These are phyloP conservation scores for Lophotriccus pileatus DNA, from an alignment of 2,797 vertebrate species.

Conservation along the genomic window DNA sequence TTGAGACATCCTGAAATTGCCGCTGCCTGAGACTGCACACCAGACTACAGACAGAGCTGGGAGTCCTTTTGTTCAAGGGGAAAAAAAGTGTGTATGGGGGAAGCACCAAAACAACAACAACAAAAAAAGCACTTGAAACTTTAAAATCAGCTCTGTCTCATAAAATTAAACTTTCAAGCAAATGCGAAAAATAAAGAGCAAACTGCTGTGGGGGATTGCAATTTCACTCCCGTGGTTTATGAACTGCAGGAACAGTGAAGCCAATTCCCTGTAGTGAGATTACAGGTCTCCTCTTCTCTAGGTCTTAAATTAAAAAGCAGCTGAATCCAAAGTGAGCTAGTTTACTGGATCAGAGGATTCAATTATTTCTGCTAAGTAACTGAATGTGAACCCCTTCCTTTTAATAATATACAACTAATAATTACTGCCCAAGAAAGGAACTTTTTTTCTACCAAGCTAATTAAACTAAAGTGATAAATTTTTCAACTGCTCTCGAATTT, in stretches of 20 bases:
- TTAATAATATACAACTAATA: conserved; percentile 59
- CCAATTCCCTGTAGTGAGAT: conserved; percentile 61
- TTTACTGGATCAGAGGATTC: conserved; percentile 64
- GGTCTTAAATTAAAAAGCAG: conserved; percentile 68
- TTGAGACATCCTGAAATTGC: conserved; percentile 38
- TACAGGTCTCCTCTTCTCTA: conserved; percentile 58
- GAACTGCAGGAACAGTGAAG: conserved; percentile 65
- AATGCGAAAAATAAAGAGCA: conserved; percentile 58
- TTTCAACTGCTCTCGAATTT: conserved; percentile 13
- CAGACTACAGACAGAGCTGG: conserved; percentile 3
- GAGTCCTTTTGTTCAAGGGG: conserved; percentile 17
- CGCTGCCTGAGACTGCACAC: conserved; percentile 8
- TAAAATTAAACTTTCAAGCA: conserved; percentile 61
- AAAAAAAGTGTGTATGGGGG: not conserved
- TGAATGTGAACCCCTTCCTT: conserved; percentile 26
- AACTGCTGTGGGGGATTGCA: conserved; percentile 53
- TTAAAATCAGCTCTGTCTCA: conserved; percentile 37
- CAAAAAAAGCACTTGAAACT: not conserved
- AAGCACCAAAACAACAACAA: not conserved
- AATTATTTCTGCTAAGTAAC: conserved; percentile 66
- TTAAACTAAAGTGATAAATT: conserved; percentile 43
- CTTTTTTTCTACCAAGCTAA: conserved; percentile 6
- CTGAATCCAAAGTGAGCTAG: conserved; percentile 49
- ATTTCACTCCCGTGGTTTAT: conserved; percentile 63
- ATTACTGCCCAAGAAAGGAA: conserved; percentile 46